Evolutionary conservation across 1,140 invertebrate genomes (phyloP).

Genomic region (Scaptomyza pallida): DNA sequence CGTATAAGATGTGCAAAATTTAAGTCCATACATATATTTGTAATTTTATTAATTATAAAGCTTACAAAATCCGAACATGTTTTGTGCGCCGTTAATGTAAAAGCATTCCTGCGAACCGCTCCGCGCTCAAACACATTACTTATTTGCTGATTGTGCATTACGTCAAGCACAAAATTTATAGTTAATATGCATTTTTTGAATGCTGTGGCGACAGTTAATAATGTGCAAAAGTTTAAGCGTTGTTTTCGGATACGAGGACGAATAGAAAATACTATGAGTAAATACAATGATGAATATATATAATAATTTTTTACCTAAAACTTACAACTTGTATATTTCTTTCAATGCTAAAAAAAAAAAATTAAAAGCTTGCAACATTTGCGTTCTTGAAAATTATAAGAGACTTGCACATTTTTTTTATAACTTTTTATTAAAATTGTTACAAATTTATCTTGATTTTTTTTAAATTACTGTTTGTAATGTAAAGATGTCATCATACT

Average conservation of each 20-base stretch:
- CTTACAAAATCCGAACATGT: slow-evolving; percentile 52
- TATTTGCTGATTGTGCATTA: slow-evolving; percentile 46
- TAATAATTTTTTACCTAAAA: slow-evolving; percentile 77
- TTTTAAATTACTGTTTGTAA: too few species aligned
- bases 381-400: too few species aligned
- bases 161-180: slow-evolving; percentile 44
- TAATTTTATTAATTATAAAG: slow-evolving; percentile 71
- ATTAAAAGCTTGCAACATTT: not conserved
- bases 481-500: too few species aligned
- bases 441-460: too few species aligned
- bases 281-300: slow-evolving; percentile 72
- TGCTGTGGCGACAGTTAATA: slow-evolving; percentile 60
- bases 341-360: too few species aligned
- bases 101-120: slow-evolving; percentile 69
- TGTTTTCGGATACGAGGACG: slow-evolving; percentile 66
- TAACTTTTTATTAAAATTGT: too few species aligned
- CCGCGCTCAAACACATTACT: slow-evolving; percentile 44
- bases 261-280: slow-evolving; percentile 69
- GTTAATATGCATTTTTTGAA: slow-evolving; percentile 60
- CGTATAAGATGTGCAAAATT: slow-evolving; percentile 60
- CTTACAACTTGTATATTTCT: not conserved
- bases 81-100: slow-evolving; percentile 47
- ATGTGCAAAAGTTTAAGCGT: slow-evolving; percentile 70
- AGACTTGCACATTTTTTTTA: too few species aligned
- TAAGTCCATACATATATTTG: slow-evolving; percentile 66